These are phyloP conservation scores for Macropodus opercularis DNA, from an alignment of 2,797 vertebrate species.

Conservation along the genomic window DNA sequence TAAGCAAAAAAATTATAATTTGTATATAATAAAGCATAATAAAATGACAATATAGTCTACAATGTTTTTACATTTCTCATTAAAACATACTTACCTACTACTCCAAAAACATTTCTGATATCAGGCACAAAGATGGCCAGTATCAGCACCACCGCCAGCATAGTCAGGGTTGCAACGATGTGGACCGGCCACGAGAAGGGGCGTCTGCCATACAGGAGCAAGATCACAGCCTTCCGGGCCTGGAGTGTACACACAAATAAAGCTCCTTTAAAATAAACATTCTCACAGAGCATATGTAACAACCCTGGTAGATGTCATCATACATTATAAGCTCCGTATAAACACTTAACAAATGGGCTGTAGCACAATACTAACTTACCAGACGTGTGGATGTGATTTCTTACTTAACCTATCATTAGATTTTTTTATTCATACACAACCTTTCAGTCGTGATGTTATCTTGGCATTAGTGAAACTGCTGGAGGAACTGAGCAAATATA, in stretches of 20 bases:
- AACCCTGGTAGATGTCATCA: not conserved
- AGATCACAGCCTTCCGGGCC: slow-evolving; percentile 89
- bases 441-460: not conserved
- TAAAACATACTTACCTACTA: slow-evolving; percentile 86
- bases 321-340: not conserved
- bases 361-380: too few relatives aligned
- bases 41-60: too few relatives aligned
- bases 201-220: slow-evolving; percentile 82
- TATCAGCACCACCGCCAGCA: slow-evolving; percentile 86
- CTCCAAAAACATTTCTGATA: slow-evolving; percentile 91
- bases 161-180: slow-evolving; percentile 79
- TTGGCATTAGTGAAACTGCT: not conserved
- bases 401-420: too few relatives aligned
- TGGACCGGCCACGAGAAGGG: slow-evolving; percentile 87
- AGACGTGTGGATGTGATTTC: too few relatives aligned
- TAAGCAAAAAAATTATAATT: not conserved
- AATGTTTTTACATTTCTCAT: not conserved
- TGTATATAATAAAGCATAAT: not conserved
- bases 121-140: slow-evolving; percentile 92
- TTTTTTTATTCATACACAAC: not conserved
- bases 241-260: slow-evolving; percentile 52
- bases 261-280: slow-evolving; percentile 1
- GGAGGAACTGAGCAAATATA: not conserved
- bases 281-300: not conserved
- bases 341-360: not conserved